Evolutionary conservation across 2,888 invertebrate species (phyloP), one percentile per base, ranked within the genome.

Genomic region (Sarcophaga caerulescens): DNA sequence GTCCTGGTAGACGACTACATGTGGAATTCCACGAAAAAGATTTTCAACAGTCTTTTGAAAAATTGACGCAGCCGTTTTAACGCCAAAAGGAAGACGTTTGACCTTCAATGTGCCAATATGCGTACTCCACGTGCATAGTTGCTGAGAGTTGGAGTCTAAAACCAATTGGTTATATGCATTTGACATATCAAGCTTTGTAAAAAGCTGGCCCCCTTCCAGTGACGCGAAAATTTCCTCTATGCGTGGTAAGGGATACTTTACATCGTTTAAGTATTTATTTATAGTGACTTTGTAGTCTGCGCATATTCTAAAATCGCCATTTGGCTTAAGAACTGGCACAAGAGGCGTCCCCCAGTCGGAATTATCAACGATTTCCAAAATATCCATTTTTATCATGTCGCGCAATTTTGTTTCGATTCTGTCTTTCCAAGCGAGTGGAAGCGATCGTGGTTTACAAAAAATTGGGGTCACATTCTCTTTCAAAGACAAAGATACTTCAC

Each of bases 351-450:
- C 44, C 47, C 81, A 73, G 11, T 81, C 65, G n/a, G 71, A 14
- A 66, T 74, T 74, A 82, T 82, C 63, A 47, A 75, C 47, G 8
- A 59, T 60, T 47, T 84, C 81, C 35, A 85, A 73, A 59, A 83
- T 25, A 77, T 68, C 71, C 25, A 62, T 45, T 71, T 75, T 70
- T 47, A 81, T 80, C 44, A 75, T 62, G 19, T 83, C 76, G 11
- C 76, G 60, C 47, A 83, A 79, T 17, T 85, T 45, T 35, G 57
- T 77, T 85, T 85, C 80, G 62, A 74, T 70, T 78, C 75, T 75
- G n/a, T 21, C 62, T 66, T 77, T 77, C 83, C 81, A 74, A 17
- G 82, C 85, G 17, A 81, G 59, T 12, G 75, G 81, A 45, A 81
- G 47, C 23, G 69, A 45, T 14, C 81, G 68, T 8, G 82, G 81